Evolutionary conservation across 2,113 vertebrate species (phyloP).

Genomic region (Antechinus stuartii): DNA sequence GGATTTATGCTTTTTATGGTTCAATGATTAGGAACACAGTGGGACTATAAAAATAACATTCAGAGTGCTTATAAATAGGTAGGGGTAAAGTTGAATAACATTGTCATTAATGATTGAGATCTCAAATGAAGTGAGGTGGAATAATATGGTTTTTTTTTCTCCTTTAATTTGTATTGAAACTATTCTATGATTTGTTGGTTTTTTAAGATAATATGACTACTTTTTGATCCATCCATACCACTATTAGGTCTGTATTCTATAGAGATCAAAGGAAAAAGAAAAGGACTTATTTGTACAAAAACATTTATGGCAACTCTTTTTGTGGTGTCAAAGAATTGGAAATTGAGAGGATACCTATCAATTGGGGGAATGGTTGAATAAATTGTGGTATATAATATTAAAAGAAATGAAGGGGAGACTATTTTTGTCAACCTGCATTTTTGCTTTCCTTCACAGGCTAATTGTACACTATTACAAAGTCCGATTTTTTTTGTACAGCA

Average conservation of each 20-base stretch:
- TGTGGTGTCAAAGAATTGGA: background rate
- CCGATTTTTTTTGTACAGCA: too few species aligned
- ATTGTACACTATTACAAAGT: too few species aligned
- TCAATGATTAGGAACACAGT: conserved; percentile 6
- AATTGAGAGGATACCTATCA: background rate
- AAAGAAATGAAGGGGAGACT: background rate
- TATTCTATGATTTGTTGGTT: background rate
- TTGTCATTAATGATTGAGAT: background rate
- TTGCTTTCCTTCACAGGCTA: too few species aligned
- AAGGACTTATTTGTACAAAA: background rate
- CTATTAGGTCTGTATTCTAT: background rate
- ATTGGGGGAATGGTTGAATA: background rate
- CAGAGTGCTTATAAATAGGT: background rate
- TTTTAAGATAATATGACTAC: background rate
- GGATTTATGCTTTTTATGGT: conserved; percentile 12
- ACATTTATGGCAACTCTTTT: background rate
- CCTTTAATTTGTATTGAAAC: background rate
- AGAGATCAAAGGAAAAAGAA: background rate
- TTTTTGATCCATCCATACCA: background rate
- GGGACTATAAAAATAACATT: background rate
- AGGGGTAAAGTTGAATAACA: background rate
- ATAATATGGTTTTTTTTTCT: background rate
- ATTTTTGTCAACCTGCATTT: too few species aligned
- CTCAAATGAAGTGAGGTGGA: background rate
- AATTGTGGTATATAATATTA: background rate